Percentiles rank a stretch among this genome's conserved stretches.
Evolutionary conservation across 2,113 vertebrate species (phyloP).

Genomic region (Morone saxatilis): DNA sequence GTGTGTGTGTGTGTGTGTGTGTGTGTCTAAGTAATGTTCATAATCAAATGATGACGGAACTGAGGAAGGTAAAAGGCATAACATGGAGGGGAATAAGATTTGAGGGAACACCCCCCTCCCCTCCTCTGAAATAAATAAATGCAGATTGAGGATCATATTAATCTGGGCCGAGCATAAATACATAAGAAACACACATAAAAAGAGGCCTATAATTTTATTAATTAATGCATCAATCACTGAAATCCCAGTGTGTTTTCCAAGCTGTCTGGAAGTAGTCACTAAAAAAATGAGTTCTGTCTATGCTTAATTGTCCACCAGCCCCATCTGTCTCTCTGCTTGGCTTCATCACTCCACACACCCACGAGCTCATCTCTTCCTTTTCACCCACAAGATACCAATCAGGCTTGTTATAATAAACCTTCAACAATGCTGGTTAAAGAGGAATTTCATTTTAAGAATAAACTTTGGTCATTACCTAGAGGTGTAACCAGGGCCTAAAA

Average conservation of each 20-base stretch:
- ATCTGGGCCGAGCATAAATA: neutral
- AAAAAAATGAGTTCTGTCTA: conserved; percentile 30
- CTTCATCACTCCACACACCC: conserved; percentile 47
- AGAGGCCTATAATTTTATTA: neutral
- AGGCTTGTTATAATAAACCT: conserved; percentile 41
- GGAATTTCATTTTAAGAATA: neutral
- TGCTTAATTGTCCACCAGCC: conserved; percentile 13
- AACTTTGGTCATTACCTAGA: neutral
- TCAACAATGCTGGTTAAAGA: neutral
- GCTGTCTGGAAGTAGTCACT: neutral
- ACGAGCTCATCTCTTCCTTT: neutral
- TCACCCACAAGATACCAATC: conserved; percentile 13
- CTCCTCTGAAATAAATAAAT: conserved; percentile 13
- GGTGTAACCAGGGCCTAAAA: neutral
- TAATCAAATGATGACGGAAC: conserved; percentile 65
- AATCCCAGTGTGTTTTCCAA: neutral
- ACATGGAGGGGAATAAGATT: conserved; percentile 8
- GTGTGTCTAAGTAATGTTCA: conserved; percentile 32
- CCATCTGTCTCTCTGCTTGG: conserved; percentile 11
- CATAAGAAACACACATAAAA: neutral
- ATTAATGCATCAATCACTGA: conserved; percentile 13
- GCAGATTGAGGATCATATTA: neutral
- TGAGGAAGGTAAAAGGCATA: conserved; percentile 29
- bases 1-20: no score
- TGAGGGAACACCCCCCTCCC: neutral